Base-by-base conservation (phyloP, 2,888 invertebrate species). In the Hymenopus coronatus region DNA sequence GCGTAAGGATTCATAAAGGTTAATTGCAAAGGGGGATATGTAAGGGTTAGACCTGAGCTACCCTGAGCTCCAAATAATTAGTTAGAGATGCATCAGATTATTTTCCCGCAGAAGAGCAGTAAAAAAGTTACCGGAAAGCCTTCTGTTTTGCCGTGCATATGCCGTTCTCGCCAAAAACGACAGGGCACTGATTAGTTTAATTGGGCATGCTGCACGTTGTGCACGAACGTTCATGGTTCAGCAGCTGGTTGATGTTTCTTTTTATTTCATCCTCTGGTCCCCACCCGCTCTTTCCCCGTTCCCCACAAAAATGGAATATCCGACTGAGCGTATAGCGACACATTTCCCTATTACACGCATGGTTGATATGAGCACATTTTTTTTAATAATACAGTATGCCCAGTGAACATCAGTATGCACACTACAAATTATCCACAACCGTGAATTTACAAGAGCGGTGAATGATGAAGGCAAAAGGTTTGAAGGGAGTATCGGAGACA, bases 401-500 rank as follows among this genome's bases (percentile, higher is more conserved):
- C 82, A 87, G 33, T 82, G 87, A 82, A 27, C 82, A 82, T 87
- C 14, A 87, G 12, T 70, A 28, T 87, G 33, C 82, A 33, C 40
- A 82, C 82, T 82, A 87, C 82, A 87, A 87, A 87, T 87, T 87
- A 87, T 87, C 87, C 82, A 82, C 54, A 82, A 82, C 82, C 87
- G 30, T 87, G 87, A 87, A 40, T 87, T 82, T 82, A 87, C 87
- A 87, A 87, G 87, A 87, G 82, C 85, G 84, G 30, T 81, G 70
- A 89, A 82, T 82, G 88, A 88, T 40, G 30, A 82, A 70, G 81
- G 54, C n/a, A 27, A 83, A 85, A 82, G 85, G 82, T 28, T n/a
- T n/a, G 33, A 70, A 88, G 30, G 46, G 89, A 84, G 85, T 27
- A 70, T 28, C 88, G 88, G 84, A 88, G 82, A 89, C 84, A 40